Conservation (phyloP, 1,140 invertebrate genomes). For the Drosophila lowei region DNA sequence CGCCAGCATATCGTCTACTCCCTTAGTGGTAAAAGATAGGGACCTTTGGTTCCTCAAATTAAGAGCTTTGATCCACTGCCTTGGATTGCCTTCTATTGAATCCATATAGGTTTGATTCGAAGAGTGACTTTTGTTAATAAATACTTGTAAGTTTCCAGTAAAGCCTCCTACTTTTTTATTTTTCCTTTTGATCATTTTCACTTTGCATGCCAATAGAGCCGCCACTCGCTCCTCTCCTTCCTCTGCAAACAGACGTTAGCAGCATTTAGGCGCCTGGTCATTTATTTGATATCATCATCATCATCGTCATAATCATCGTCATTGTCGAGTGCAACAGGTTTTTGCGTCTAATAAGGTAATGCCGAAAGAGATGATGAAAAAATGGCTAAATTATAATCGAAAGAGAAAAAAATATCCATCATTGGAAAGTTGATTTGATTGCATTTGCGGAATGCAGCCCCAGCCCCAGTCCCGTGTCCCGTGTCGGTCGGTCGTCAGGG, state of each 20-base stretch:
- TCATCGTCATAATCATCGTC: conserved; percentile 10
- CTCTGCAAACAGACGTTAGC: conserved; percentile 12
- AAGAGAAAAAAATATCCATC: conserved; percentile 67
- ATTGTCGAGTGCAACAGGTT: conserved; percentile 53
- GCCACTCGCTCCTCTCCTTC: background rate
- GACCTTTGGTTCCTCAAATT: too few relatives aligned
- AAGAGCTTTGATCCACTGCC: too few relatives aligned
- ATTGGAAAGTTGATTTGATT: conserved; percentile 78
- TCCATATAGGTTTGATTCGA: too few relatives aligned
- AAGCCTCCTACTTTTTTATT: conserved; percentile 5
- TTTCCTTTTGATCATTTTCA: conserved; percentile 53
- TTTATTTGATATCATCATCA: conserved; percentile 62
- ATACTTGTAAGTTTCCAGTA: conserved; percentile 11
- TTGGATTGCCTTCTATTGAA: too few relatives aligned
- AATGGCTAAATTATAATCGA: conserved; percentile 66
- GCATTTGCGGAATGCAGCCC: conserved; percentile 67
- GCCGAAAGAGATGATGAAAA: conserved; percentile 42
- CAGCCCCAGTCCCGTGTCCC: too few relatives aligned
- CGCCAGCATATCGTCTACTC: too few relatives aligned
- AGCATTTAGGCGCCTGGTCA: conserved; percentile 48
- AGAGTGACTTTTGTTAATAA: too few relatives aligned
- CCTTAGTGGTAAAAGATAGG: too few relatives aligned
- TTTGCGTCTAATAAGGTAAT: conserved; percentile 61
- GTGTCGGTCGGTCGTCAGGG: conserved; percentile 39
- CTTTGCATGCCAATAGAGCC: conserved; percentile 43